Evolutionary conservation across 2,113 vertebrate genomes (phyloP), one percentile per base, ranked within the genome.

Genomic region (Micronycteris hirsuta): DNA sequence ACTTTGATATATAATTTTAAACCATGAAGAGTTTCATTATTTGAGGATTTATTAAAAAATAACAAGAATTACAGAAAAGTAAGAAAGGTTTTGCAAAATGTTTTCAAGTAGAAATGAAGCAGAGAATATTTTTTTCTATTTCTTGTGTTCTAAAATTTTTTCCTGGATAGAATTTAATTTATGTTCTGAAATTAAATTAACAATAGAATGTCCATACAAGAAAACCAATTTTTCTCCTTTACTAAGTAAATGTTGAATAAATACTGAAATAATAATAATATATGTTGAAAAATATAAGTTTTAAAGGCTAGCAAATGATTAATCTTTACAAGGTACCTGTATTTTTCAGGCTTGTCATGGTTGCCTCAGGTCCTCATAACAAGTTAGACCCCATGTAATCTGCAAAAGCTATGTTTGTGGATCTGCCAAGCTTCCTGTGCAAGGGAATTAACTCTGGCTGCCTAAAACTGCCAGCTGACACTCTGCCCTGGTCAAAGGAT

Each of bases 101-200:
- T 94, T 82, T 87, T 91, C 28, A 85, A 54, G 45, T 41, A 31
- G 63, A 91, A 96, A 81, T 84, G 15, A 90, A 95, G 73, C 81
- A 76, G 8, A 58, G 24, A 17, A 5, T 65, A 56, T 54, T 78
- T 26, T 26, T 14, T 22, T 6, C 28, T 36, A 1, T 92, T 95
- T 65, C 11, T 96, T 11, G 36, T 54, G 36, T 93, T 95, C 71
- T 92, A 26, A 91, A 94, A 76, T n/a, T 16, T 5, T 73, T 89
- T 63, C 17, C 19, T 67, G 7, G 12, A 28, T 78, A 91, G 85
- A 77, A 67, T 86, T 15, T 83, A 49, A 89, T 93, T 96, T 91
- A 78, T 89, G 91, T 76, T 97, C 68, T 93, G n/a, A 80, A 95
- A 89, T 93, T 96, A 93, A 89, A 88, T 87, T 73, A 93, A 1